Conservation (phyloP, 2,797 vertebrate species). For the Cynopterus sphinx region DNA sequence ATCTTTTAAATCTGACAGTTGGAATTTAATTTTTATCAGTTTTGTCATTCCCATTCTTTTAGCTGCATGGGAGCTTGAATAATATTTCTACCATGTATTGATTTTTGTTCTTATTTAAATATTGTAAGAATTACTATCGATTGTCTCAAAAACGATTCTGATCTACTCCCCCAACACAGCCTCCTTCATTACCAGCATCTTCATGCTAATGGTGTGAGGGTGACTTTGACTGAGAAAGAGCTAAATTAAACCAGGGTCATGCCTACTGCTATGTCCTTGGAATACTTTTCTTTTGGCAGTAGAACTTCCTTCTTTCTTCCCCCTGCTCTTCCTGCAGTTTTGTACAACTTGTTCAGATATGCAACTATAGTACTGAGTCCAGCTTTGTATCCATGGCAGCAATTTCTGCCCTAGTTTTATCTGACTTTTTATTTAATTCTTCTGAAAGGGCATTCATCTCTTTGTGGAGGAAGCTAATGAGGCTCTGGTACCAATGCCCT, state of each 20-base stretch:
- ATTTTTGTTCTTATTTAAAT: slow-evolving; percentile 71
- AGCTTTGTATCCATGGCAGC: slow-evolving; percentile 75
- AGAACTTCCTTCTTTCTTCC: neutral
- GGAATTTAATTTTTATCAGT: slow-evolving; percentile 64
- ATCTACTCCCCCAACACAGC: neutral
- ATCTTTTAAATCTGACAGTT: slow-evolving; percentile 68
- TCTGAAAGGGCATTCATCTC: slow-evolving; percentile 72
- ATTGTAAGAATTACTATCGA: slow-evolving; percentile 76
- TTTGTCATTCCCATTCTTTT: slow-evolving; percentile 64
- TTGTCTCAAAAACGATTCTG: slow-evolving; percentile 36
- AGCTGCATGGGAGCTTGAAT: neutral
- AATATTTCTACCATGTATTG: slow-evolving; percentile 58
- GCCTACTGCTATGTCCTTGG: slow-evolving; percentile 50
- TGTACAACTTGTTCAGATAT: slow-evolving; percentile 60
- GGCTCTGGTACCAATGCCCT: slow-evolving; percentile 40
- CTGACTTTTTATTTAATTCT: slow-evolving; percentile 74
- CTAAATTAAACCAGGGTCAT: slow-evolving; percentile 49
- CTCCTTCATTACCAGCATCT: neutral
- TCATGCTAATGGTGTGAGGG: neutral
- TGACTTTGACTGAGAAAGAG: slow-evolving; percentile 55
- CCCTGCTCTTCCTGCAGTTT: slow-evolving; percentile 38
- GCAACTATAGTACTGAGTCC: slow-evolving; percentile 37
- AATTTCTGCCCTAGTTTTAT: slow-evolving; percentile 75
- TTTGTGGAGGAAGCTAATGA: slow-evolving; percentile 74
- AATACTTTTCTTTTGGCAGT: slow-evolving; percentile 13